Evolutionary conservation across 2,113 vertebrate species (phyloP), one percentile per base, ranked within the genome.

Genomic region (Donacobius atricapilla): DNA sequence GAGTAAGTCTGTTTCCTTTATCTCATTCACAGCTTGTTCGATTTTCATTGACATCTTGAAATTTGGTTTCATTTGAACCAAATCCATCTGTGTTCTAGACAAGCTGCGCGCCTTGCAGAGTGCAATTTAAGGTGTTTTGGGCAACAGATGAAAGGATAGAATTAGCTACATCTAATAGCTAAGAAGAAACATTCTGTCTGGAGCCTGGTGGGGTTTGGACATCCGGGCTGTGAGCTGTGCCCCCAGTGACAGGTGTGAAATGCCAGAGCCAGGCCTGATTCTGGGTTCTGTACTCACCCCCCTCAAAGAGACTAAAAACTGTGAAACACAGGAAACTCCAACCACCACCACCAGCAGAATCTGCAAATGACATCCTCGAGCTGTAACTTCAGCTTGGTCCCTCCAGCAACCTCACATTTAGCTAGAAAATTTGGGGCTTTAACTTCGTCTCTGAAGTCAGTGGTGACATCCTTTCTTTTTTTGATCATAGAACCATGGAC

Each of bases 1-100:
- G 99, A 99, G 99, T 99, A 98, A 97, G 99, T 99, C 47, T 53
- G 28, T 73, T 94, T 47, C 31, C 53, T 93, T 71, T 72, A 6
- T 60, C 10, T 87, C 48, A 30, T 84, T 76, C 86, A 27, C n/a
- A 50, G 28, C n/a, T 64, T 88, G 45, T n/a, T 82, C 0, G 0
- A 4, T 81, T 82, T 54, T 56, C 60, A 66, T 2, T 72, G 60
- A 68, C 6, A 10, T 40, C n/a, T 82, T 70, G 35, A 70, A 79
- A 53, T 37, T 30, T 27, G 57, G 11, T 33, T 86, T 81, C 17
- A 73, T 70, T 80, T 69, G 77, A 40, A 76, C 31, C 15, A 13
- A 54, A 56, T 13, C 4, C 1, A 13, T 28, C 16, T 68, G 2
- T 25, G 25, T 91, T 85, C 64, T 57, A 35, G 65, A 51, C 19